Evolutionary conservation across 2,888 invertebrate species (phyloP), one percentile per base, ranked within the genome.

Genomic region (Macaria liturata): DNA sequence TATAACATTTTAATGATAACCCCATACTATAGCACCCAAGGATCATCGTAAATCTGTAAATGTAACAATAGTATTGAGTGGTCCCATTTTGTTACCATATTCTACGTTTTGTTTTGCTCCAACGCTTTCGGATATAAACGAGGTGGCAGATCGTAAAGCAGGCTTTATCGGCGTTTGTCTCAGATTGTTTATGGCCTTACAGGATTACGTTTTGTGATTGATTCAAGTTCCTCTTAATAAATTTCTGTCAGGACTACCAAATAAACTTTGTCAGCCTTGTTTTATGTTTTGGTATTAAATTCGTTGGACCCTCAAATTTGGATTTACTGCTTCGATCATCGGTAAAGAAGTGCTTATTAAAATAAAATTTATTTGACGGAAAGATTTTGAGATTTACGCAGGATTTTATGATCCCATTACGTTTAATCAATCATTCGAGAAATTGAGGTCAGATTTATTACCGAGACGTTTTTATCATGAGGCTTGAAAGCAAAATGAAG

Each of bases 151-250:
- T 88, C 88, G 85, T 90, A 88, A 91, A 91, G 73, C 75, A 75
- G 69, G 71, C 78, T 84, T 84, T 85, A 84, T 82, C 80, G 82
- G 76, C 81, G 73, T 83, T 84, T 81, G 83, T 83, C 79, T 73
- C 75, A 80, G 76, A 84, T 87, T 86, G 86, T 91, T 91, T 91
- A 90, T 81, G 75, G 81, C 78, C 76, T 69, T 78, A 79, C 79
- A 74, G 88, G 85, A 86, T 90, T 86, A 88, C 85, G 71, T 81
- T 78, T 81, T 80, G 79, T 88, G 90, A 91, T 90, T 90, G 90
- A 91, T 90, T 86, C 77, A 74, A 80, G 77, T 82, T 82, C 76
- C 76, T 78, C 77, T 77, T 78, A 83, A 84, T 87, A 86, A 82
- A 84, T 84, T 81, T 82, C 72, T 71, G 60, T 72, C 62, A 72